Conservation (phyloP, 2,888 invertebrate species). For the Chymomyza fuscimana region DNA sequence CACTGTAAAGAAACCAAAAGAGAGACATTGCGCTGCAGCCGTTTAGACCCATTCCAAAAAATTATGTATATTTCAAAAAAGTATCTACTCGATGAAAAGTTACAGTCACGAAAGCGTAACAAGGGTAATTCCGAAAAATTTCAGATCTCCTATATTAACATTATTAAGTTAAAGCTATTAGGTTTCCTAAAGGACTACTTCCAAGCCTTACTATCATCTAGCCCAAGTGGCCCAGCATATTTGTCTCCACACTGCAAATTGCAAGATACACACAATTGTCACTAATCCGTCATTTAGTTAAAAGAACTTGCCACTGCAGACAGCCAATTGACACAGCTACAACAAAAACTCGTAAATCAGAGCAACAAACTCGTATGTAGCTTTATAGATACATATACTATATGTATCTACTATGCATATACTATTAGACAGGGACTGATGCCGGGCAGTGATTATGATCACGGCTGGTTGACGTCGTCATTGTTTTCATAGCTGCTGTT, state of each 20-base stretch:
- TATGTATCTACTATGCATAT: background rate
- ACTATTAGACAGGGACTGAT: background rate
- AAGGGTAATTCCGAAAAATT: too few species aligned
- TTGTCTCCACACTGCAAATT: background rate
- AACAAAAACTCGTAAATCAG: background rate
- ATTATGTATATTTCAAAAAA: too few species aligned
- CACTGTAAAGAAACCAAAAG: too few species aligned
- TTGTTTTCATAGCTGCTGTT: background rate
- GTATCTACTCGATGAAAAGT: too few species aligned
- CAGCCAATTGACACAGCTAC: background rate
- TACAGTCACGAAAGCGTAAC: too few species aligned
- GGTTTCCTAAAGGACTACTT: too few species aligned
- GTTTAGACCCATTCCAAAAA: too few species aligned
- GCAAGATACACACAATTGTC: background rate
- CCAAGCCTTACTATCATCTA: too few species aligned
- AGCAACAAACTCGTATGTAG: background rate
- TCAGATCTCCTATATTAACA: too few species aligned
- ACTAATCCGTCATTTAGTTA: background rate
- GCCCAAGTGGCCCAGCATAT: background rate
- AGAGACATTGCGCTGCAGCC: too few species aligned
- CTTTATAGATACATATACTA: background rate
- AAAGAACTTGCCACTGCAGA: background rate
- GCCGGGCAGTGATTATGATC: background rate
- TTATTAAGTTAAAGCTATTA: too few species aligned
- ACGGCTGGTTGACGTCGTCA: constrained; percentile 5